Conservation (phyloP, 2,797 vertebrate species). For the Xerus rutilus region DNA sequence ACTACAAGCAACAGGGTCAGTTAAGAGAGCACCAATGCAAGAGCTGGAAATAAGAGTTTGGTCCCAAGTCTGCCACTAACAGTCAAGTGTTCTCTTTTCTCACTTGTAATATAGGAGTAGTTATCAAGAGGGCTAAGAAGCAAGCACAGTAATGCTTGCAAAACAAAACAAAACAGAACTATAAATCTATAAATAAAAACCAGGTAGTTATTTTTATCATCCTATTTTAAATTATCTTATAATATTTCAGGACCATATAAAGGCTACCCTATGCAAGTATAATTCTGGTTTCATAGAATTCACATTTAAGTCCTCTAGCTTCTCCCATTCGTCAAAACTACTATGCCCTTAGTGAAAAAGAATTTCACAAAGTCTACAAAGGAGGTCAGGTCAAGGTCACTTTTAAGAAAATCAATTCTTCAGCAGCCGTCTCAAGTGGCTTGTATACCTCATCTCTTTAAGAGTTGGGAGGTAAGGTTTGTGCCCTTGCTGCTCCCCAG, state of each 20-base stretch:
- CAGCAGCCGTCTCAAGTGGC: background rate
- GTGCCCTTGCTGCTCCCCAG: background rate
- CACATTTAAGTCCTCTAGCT: background rate
- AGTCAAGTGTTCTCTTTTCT: background rate
- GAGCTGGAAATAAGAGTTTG: background rate
- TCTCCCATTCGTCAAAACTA: background rate
- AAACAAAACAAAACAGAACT: background rate
- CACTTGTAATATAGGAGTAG: background rate
- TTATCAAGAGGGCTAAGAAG: background rate
- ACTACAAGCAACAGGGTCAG: background rate
- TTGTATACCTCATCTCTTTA: background rate
- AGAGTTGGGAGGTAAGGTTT: background rate
- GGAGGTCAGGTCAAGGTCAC: background rate
- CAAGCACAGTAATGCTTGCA: background rate
- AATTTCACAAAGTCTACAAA: background rate
- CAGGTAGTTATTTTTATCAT: background rate
- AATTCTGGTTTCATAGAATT: constrained; percentile 17
- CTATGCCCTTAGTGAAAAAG: background rate
- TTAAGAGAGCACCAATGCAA: background rate
- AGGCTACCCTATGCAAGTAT: background rate
- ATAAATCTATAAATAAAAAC: background rate
- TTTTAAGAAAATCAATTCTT: background rate
- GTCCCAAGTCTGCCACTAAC: background rate
- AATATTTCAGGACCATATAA: constrained; percentile 23
- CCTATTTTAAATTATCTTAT: constrained; percentile 15